These are phyloP conservation scores for Steinernema scapterisci DNA, from an alignment of 2,888 invertebrate genomes.

Conservation along the genomic window DNA sequence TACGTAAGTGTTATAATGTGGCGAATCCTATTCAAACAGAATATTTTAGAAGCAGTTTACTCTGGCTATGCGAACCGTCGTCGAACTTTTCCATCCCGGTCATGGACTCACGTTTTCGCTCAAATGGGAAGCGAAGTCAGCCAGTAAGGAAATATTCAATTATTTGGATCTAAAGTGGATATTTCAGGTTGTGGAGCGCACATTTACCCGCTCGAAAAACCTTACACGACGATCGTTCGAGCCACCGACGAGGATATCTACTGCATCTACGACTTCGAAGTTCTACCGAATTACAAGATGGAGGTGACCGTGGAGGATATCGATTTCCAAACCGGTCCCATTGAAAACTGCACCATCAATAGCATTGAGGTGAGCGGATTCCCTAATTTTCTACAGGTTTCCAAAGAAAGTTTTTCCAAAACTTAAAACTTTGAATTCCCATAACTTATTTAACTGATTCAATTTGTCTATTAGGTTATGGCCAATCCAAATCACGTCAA, in stretches of 20 bases:
- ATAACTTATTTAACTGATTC: no score
- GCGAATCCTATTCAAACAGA: background rate
- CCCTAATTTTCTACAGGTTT: background rate
- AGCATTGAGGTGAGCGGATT: conserved; percentile 45
- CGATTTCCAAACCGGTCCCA: background rate
- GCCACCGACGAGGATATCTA: background rate
- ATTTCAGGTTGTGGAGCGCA: conserved; percentile 40
- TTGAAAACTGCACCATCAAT: conserved; percentile 54
- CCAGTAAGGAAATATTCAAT: background rate
- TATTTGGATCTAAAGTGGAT: no score
- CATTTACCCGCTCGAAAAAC: conserved; percentile 35
- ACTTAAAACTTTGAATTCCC: no score
- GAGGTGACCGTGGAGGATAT: conserved; percentile 10
- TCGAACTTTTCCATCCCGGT: conserved; percentile 2
- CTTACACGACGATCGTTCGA: background rate
- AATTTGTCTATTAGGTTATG: no score
- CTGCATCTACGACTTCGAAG: conserved; percentile 27
- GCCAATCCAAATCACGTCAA: background rate
- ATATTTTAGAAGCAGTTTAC: conserved; percentile 18
- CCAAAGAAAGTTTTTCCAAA: no score
- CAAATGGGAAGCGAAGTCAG: background rate
- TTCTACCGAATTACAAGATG: conserved; percentile 9
- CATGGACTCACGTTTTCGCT: background rate
- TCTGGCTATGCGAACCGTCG: background rate
- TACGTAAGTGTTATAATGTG: background rate